phyloP scores from a whole-genome alignment of 2,888 invertebrate genomes.

The Frankliniella intonsa region DNA sequence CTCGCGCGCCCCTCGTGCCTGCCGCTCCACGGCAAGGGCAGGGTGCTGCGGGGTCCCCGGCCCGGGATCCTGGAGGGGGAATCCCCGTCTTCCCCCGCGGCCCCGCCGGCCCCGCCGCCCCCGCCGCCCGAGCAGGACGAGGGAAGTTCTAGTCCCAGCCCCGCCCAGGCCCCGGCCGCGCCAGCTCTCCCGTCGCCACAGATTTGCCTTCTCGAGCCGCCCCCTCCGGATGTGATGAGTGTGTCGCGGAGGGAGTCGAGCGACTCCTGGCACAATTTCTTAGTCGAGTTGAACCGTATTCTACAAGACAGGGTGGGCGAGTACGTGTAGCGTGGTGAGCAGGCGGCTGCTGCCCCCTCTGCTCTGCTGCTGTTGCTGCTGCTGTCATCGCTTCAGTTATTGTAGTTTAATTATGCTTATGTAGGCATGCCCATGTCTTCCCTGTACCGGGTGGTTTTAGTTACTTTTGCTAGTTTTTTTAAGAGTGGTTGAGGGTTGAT shows the following conservation, averaged over 20 bases:
- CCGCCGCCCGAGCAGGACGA: no score
- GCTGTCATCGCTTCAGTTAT: slow-evolving; percentile 30
- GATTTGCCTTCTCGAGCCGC: slow-evolving; percentile 34
- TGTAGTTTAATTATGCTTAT: slow-evolving; percentile 11
- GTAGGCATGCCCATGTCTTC: no score
- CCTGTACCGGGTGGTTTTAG: no score
- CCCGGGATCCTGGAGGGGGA: not conserved
- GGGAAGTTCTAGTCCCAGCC: no score
- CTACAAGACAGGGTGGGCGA: slow-evolving; percentile 49
- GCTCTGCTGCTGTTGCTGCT: slow-evolving; percentile 30
- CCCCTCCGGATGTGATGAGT: slow-evolving; percentile 34
- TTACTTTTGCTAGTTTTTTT: no score
- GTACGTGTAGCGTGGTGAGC: slow-evolving; percentile 45
- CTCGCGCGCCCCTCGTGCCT: not conserved
- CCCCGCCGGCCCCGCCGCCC: not conserved
- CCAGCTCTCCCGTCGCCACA: not conserved
- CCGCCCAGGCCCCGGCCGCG: not conserved
- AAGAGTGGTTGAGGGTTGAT: no score
- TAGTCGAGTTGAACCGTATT: slow-evolving; percentile 50
- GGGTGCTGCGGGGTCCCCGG: not conserved
- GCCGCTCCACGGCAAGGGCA: not conserved
- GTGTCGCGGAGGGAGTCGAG: slow-evolving; percentile 44
- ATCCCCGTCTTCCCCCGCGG: not conserved
- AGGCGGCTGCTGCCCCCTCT: not conserved
- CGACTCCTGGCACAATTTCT: slow-evolving; percentile 52